Evolutionary conservation across 2,888 invertebrate species (phyloP).

Genomic region (Cryptus armator): DNA sequence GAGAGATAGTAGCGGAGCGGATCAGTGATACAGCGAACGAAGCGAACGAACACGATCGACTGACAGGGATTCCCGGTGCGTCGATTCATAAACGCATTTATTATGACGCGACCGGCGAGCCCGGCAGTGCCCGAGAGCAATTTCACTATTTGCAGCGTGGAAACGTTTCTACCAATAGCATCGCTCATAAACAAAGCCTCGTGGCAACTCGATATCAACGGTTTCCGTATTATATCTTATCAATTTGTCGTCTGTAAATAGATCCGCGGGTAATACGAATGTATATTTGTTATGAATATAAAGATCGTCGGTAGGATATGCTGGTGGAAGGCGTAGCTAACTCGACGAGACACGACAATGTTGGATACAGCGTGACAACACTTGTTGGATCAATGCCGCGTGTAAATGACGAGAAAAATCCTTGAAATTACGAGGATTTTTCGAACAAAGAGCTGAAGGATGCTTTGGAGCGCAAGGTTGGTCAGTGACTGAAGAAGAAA

Average conservation of each 20-base stretch:
- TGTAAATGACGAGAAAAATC: slow-evolving; percentile 15
- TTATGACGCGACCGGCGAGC: slow-evolving; percentile 61
- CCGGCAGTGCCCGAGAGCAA: slow-evolving; percentile 32
- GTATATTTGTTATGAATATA: neutral
- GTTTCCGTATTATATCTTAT: neutral
- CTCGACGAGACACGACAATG: slow-evolving; percentile 10
- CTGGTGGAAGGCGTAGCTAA: neutral
- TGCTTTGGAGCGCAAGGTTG: slow-evolving; percentile 51
- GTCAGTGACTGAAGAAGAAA: slow-evolving; percentile 57
- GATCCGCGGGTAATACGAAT: neutral
- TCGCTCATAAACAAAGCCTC: neutral
- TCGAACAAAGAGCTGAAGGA: neutral
- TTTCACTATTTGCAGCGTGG: slow-evolving; percentile 35
- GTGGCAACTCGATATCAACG: neutral
- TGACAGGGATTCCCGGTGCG: slow-evolving; percentile 73
- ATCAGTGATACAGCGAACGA: slow-evolving; percentile 48
- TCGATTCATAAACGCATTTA: slow-evolving; percentile 76
- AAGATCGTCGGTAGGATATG: neutral
- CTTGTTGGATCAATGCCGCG: slow-evolving; percentile 43
- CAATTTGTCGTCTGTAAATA: slow-evolving; percentile 5
- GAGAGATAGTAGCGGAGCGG: neutral
- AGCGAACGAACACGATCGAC: slow-evolving; percentile 72
- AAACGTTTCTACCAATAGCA: neutral
- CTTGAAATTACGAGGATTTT: neutral
- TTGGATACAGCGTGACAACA: neutral